Percentiles rank a stretch among this genome's conserved stretches.
phyloP scores from a whole-genome alignment of 1,140 invertebrate species.

The Colletes gigas region DNA sequence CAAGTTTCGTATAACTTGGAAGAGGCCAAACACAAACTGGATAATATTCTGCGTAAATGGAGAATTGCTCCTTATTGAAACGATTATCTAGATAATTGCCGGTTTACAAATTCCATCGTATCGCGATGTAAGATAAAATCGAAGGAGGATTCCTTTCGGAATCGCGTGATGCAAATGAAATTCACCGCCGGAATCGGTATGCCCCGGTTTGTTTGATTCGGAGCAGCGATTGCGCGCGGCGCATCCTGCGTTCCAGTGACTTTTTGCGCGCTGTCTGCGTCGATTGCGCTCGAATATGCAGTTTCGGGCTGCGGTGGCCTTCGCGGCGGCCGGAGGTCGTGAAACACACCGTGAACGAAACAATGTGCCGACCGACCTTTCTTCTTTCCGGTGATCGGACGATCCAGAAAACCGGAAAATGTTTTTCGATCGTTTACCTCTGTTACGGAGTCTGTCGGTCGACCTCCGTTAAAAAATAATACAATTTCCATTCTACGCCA shows the following conservation, averaged over 20 bases:
- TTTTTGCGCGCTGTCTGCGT: constrained; percentile 50
- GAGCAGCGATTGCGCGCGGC: constrained; percentile 38
- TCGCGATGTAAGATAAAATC: background rate
- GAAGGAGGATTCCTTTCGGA: constrained; percentile 25
- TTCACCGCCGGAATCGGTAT: constrained; percentile 39
- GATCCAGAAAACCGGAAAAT: background rate
- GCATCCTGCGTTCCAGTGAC: constrained; percentile 48
- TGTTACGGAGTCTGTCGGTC: background rate
- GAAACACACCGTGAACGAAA: constrained; percentile 73
- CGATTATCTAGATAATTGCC: too few relatives aligned
- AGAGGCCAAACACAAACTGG: too few relatives aligned
- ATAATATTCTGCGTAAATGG: too few relatives aligned
- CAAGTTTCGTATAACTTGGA: too few relatives aligned
- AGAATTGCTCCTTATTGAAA: too few relatives aligned
- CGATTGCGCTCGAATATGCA: constrained; percentile 5
- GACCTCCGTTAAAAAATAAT: too few relatives aligned
- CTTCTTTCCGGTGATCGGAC: background rate
- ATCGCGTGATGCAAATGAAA: constrained; percentile 24
- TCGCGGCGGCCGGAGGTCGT: constrained; percentile 54
- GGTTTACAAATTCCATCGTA: too few relatives aligned
- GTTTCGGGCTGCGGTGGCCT: constrained; percentile 39
- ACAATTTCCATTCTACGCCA: background rate
- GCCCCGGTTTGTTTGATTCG: constrained; percentile 30
- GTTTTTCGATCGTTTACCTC: background rate
- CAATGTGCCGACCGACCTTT: constrained; percentile 60